Conservation (phyloP, 2,888 invertebrate genomes). For the Nematopogon swammerdamellus region DNA sequence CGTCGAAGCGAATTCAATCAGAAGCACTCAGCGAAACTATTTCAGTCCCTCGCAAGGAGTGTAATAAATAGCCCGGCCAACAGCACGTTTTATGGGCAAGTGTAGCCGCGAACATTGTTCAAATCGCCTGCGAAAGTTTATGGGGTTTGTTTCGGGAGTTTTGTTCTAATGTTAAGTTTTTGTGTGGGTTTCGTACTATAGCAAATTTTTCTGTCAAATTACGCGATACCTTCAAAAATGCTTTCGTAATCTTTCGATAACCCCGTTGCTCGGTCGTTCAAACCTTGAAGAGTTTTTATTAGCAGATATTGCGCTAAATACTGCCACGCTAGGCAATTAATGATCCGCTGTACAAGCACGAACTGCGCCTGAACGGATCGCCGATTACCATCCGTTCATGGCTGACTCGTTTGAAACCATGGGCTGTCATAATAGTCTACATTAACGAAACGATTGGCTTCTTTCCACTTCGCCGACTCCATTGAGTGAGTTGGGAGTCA, state of each 20-base stretch:
- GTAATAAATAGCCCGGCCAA: too few relatives aligned
- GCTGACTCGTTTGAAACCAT: too few relatives aligned
- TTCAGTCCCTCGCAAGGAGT: not conserved
- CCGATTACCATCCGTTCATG: not conserved
- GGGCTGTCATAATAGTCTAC: not conserved
- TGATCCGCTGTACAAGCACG: not conserved
- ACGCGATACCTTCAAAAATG: too few relatives aligned
- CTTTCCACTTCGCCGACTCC: not conserved
- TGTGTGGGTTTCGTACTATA: too few relatives aligned
- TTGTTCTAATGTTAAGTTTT: too few relatives aligned
- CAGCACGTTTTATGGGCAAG: too few relatives aligned
- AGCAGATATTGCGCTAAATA: not conserved
- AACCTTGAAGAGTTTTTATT: not conserved
- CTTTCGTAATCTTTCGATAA: too few relatives aligned
- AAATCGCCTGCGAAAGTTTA: too few relatives aligned
- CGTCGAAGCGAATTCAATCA: not conserved
- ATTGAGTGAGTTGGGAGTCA: not conserved
- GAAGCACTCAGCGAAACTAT: not conserved
- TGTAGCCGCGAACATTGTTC: too few relatives aligned
- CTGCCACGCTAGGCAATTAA: not conserved
- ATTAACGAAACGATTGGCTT: not conserved
- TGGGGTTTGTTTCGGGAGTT: too few relatives aligned
- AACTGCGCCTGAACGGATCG: not conserved
- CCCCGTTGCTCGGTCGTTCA: not conserved
- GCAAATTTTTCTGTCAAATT: too few relatives aligned